A percentile compares a stretch with the other conserved stretches of the same genome.
Evolutionary conservation across 2,888 invertebrate species (phyloP).

Genomic region (Agrochola litura): DNA sequence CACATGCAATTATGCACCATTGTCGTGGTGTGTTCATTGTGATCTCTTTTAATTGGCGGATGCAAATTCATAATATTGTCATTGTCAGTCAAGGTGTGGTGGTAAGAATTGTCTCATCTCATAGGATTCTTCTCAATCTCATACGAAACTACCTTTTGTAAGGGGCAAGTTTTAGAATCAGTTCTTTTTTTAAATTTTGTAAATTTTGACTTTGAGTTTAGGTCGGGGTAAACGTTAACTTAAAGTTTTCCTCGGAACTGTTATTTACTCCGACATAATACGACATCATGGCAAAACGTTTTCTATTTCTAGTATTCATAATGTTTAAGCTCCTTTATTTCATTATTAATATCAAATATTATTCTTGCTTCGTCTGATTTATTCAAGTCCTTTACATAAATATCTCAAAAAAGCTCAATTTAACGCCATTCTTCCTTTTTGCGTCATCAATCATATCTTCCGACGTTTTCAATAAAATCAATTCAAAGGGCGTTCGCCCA

Average conservation of each 20-base stretch:
- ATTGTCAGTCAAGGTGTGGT: neutral
- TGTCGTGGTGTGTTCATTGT: slow-evolving; percentile 1
- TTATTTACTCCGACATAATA: neutral
- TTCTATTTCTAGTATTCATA: neutral
- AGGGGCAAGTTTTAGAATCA: neutral
- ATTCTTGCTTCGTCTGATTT: neutral
- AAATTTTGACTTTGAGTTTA: neutral
- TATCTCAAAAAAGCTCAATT: neutral
- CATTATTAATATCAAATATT: neutral
- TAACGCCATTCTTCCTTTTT: neutral
- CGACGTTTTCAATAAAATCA: slow-evolving; percentile 30
- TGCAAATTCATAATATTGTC: slow-evolving; percentile 10
- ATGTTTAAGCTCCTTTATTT: neutral
- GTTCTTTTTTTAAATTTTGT: neutral
- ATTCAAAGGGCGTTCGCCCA: slow-evolving; percentile 57
- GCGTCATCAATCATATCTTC: slow-evolving; percentile 27
- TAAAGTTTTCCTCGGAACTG: neutral
- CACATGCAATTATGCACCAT: slow-evolving; percentile 12
- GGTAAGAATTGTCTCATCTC: neutral
- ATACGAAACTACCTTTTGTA: neutral
- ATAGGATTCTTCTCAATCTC: neutral
- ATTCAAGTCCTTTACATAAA: neutral
- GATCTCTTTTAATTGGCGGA: neutral
- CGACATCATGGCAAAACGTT: too few relatives aligned
- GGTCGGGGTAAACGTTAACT: neutral